Evolutionary conservation across 2,113 vertebrate genomes (phyloP).

Genomic region (Taurulus bubalis): DNA sequence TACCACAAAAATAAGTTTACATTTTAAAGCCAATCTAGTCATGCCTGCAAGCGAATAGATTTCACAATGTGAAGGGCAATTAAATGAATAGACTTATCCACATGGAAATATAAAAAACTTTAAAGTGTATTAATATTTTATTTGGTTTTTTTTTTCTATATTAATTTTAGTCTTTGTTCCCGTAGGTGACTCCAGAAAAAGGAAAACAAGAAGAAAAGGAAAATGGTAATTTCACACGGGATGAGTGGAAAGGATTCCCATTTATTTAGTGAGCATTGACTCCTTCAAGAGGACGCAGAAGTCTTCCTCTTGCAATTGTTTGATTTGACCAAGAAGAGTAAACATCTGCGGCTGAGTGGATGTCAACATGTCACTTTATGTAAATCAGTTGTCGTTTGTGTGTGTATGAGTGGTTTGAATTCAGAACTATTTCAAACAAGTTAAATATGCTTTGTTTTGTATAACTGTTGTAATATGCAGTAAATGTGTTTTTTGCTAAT

Average conservation of each 20-base stretch:
- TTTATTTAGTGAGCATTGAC: conserved; percentile 45
- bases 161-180: conserved; percentile 59
- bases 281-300: conserved; percentile 25
- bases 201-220: conserved; percentile 78
- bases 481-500: conserved; percentile 54
- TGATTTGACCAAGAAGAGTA: conserved; percentile 24
- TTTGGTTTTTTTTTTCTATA: conserved; percentile 7
- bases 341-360: conserved; percentile 27
- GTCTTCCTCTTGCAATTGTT: conserved; percentile 34
- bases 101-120: not conserved
- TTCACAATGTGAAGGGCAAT: conserved; percentile 3
- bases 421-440: conserved; percentile 17
- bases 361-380: conserved; percentile 60
- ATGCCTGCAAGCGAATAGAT: conserved; percentile 1
- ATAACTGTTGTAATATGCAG: conserved; percentile 63
- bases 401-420: conserved; percentile 42
- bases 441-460: conserved; percentile 68
- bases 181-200: conserved; percentile 79
- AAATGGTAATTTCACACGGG: conserved; percentile 66
- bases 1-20: not conserved
- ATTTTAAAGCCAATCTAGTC: conserved; percentile 4
- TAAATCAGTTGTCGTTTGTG: conserved; percentile 46
- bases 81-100: not conserved
- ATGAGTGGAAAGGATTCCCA: conserved; percentile 43
- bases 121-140: conserved; percentile 19